phyloP scores from a whole-genome alignment of 2,888 invertebrate species.

The Diachrysia chrysitis region DNA sequence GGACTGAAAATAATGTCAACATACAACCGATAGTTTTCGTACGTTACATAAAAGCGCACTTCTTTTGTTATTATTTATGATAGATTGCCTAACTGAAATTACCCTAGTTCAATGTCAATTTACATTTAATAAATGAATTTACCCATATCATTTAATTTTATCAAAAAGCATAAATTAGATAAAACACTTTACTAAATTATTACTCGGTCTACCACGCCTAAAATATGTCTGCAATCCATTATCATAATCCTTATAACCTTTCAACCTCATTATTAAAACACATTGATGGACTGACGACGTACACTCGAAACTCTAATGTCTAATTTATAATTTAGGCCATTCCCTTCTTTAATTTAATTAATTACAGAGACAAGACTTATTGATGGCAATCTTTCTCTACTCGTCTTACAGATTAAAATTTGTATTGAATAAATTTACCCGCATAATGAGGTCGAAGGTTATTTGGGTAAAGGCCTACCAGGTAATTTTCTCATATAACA shows the following conservation, averaged over 20 bases:
- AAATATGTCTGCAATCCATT: conserved; percentile 27
- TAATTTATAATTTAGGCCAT: conserved; percentile 56
- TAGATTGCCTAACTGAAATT: background rate
- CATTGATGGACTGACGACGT: conserved; percentile 38
- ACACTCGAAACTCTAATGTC: conserved; percentile 44
- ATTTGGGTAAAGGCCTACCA: conserved; percentile 66
- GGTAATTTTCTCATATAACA: conserved; percentile 37
- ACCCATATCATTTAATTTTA: background rate
- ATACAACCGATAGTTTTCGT: too few relatives aligned
- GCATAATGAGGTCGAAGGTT: conserved; percentile 74
- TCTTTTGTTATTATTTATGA: too few relatives aligned
- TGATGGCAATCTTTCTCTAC: conserved; percentile 58
- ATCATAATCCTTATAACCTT: conserved; percentile 38
- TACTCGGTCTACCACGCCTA: background rate
- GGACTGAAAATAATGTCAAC: too few relatives aligned
- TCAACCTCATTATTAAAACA: conserved; percentile 47
- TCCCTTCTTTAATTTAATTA: conserved; percentile 61
- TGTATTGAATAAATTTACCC: conserved; percentile 58
- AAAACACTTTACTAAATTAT: background rate
- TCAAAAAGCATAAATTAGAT: conserved; percentile 3
- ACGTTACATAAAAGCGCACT: too few relatives aligned
- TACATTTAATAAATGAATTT: background rate
- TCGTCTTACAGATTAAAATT: conserved; percentile 62
- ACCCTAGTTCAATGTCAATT: background rate
- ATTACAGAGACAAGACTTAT: conserved; percentile 62